Base-by-base conservation (phyloP, 2,113 vertebrate genomes). In the Eleginops maclovinus region DNA sequence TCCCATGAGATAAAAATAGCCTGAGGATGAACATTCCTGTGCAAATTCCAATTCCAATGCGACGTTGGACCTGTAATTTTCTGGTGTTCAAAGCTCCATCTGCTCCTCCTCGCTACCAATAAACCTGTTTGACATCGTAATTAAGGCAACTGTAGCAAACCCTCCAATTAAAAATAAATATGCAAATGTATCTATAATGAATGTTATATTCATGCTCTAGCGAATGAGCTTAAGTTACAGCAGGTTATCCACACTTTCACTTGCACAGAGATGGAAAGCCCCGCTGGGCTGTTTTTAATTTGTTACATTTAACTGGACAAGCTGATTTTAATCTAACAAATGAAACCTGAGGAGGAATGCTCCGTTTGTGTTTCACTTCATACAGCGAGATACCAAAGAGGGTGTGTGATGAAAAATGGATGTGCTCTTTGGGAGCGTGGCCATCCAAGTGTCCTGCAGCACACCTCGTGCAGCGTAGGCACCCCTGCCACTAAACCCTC, bases 331-430 rank as follows among this genome's bases (percentile, higher is more conserved):
- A 50, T 85, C 41, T 40, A 73, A 81, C 61, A 82, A 56, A 82
- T 53, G 63, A 81, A 84, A 85, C 70, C 31, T 75, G 82, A 88
- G 77, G 28, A 79, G 66, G 47, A 72, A 89, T 80, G 72, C 56
- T 73, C 50, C 69, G 43, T 40, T 59, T 68, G 74, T 63, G 55
- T 79, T 91, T 89, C 74, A 80, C 46, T 72, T 86, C 74, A 62
- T 80, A 70, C 82, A 31, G 72, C 17, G 50, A 77, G 86, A 87
- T 91, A 87, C 87, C 82, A 84, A 88, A 89, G 85, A 91, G 77
- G 78, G 68, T 14, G 11, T 50, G 9, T 51, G 53, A 93, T 94
- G 72, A 93, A 94, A 93, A 89, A 93, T 93, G 79, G 75, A 94
- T 93, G 81, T 24, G 72, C 73, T 82, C 81, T 82, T 93, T 92